These are phyloP conservation scores for Menura novaehollandiae DNA, from an alignment of 2,113 vertebrate genomes.

Conservation along the genomic window DNA sequence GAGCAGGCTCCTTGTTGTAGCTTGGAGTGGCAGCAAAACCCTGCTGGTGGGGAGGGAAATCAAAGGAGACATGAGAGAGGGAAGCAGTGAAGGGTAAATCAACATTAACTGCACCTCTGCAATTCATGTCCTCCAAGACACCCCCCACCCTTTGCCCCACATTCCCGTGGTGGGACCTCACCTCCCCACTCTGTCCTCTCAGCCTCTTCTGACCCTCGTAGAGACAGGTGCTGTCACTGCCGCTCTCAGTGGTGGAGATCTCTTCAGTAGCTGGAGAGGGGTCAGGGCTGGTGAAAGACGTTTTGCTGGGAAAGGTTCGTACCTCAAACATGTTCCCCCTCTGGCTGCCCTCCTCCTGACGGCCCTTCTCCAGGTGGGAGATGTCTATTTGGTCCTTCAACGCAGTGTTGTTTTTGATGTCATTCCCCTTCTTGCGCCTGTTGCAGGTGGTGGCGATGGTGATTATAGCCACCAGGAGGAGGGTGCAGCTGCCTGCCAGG, in stretches of 20 bases:
- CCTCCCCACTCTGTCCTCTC: conserved; percentile 82
- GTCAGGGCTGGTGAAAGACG: conserved; percentile 75
- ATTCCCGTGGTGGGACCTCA: conserved; percentile 54
- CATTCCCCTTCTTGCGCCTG: conserved; percentile 81
- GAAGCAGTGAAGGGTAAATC: not conserved
- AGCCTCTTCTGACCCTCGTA: conserved; percentile 85
- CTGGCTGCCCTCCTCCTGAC: conserved; percentile 75
- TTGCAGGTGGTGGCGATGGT: conserved; percentile 93
- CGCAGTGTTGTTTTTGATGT: conserved; percentile 59
- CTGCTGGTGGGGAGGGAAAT: conserved; percentile 58
- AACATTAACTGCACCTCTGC: not conserved
- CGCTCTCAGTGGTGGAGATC: conserved; percentile 69
- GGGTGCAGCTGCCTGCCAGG: conserved; percentile 90
- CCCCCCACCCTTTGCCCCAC: not conserved
- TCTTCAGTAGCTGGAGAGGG: conserved; percentile 71
- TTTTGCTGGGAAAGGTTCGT: conserved; percentile 83
- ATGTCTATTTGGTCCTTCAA: conserved; percentile 72
- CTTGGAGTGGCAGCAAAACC: conserved; percentile 82
- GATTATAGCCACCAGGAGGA: conserved; percentile 91
- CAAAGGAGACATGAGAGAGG: not conserved
- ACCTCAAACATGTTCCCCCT: conserved; percentile 84
- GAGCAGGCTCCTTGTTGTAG: conserved; percentile 82
- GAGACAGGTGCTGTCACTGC: conserved; percentile 75
- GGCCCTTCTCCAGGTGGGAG: conserved; percentile 79
- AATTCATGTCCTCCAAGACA: not conserved